Evolutionary conservation across 2,113 vertebrate genomes (phyloP), one percentile per base, ranked within the genome.

Genomic region (Python bivittatus): DNA sequence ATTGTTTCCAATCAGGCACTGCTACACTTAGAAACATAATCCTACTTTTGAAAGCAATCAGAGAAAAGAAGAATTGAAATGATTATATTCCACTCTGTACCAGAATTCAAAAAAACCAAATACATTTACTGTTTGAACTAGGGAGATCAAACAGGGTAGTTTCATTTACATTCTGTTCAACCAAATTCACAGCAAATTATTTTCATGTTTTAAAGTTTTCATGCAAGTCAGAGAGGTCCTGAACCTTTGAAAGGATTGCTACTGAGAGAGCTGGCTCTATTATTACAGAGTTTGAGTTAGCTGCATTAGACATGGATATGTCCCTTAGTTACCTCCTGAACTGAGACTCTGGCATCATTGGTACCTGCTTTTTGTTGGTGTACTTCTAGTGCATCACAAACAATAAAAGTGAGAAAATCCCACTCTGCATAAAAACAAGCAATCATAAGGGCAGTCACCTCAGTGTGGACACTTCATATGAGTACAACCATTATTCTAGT

Each of bases 41-140:
- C 13, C 68, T 85, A 17, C 42, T 92, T 68, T 92, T 93, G 95
- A 92, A 94, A 90, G 84, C 91, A 93, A 64, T 93, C 96, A 89
- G 15, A n/a, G 79, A 33, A 92, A 95, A 96, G 87, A 85, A 91
- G 23, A 54, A 64, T 89, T 90, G 60, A 92, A 11, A 87, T 13
- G 86, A 83, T 94, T 84, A 90, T 25, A 86, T 54, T 91, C 64
- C 92, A 9, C 42, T 79, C 89, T 23, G 29, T 84, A 38, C 11
- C 92, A 93, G 91, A 91, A 58, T 64, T 83, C 15, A 29, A 93
- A 93, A 92, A 52, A 94, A 48, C 56, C 48, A 94, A 94, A 94
- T 57, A 93, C 92, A 95, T 93, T 54, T 68, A 84, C 33, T 90
- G 94, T 91, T 86, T 79, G 38, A 72, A 88, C 91, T 79, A 53